Evolutionary conservation across 2,888 invertebrate species (phyloP), one percentile per base, ranked within the genome.

Genomic region (Diaprepes abbreviatus): DNA sequence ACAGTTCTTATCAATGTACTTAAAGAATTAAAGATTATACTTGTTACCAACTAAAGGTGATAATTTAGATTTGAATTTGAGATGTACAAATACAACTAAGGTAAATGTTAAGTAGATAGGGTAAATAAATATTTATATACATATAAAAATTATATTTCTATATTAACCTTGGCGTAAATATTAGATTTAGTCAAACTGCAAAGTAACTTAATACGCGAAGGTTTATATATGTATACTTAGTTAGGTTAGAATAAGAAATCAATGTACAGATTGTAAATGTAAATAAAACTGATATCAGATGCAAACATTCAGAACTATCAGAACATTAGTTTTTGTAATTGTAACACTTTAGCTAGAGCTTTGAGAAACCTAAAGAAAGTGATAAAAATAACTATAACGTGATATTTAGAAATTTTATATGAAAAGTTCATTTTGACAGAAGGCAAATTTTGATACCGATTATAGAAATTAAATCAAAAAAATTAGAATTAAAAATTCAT

Each of bases 371-470:
- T 59, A 65, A 59, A 33, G 64, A 40, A 58, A 66, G 63, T 64
- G 66, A 70, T 62, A 71, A 73, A 78, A 55, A 68, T 55, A 64
- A 79, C 79, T 80, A 80, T 81, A 83, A 82, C 80, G 82, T 83
- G 82, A 84, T 83, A 83, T 82, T 80, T 81, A 81, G 80, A 79
- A 80, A 80, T 83, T 83, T 82, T 83, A 83, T 83, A 82, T 79
- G 76, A 79, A 75, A 79, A 77, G 78, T 79, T 79, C 78, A 81
- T 80, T 78, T 79, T 81, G 83, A 79, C 78, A 83, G 76, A 60
- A 78, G 82, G 82, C 78, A 81, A 82, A 82, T 84, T 84, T 84
- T 84, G 83, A 83, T 84, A 84, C 83, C 81, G 82, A 80, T 82
- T 80, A 81, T 82, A 83, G 82, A 64, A 82, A 82, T 82, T 82